A percentile compares a stretch with the other conserved stretches of the same genome.
These are phyloP conservation scores for Trichonephila clavipes DNA, from an alignment of 1,140 invertebrate genomes.

Conservation along the genomic window DNA sequence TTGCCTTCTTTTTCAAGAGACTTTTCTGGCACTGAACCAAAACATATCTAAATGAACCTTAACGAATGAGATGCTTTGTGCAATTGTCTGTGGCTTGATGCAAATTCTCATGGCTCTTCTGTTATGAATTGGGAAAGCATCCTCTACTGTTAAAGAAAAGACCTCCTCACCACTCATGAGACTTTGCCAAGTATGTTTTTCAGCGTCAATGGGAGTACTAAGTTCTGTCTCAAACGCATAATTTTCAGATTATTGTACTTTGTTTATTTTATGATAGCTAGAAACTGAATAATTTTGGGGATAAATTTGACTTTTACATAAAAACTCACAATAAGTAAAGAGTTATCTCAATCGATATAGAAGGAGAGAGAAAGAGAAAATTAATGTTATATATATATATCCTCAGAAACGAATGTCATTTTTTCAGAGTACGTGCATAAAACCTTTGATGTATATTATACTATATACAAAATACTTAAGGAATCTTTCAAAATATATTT, in stretches of 20 bases:
- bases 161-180: neutral
- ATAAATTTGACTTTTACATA: neutral
- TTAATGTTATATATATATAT: too few relatives aligned
- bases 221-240: neutral
- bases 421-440: too few relatives aligned
- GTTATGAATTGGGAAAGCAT: neutral
- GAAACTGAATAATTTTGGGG: neutral
- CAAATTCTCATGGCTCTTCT: neutral
- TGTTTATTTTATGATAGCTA: neutral
- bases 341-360: neutral
- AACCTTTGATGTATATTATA: too few relatives aligned
- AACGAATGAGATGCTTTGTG: slow-evolving; percentile 7
- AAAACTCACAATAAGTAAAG: neutral
- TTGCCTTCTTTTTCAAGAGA: neutral
- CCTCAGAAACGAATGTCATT: too few relatives aligned
- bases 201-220: neutral
- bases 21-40: neutral
- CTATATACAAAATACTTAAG: too few relatives aligned
- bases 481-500: too few relatives aligned
- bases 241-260: neutral
- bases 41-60: neutral
- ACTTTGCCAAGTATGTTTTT: neutral
- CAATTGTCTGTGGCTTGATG: neutral
- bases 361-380: neutral
- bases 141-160: neutral